A percentile compares a stretch with the other conserved stretches of the same genome.
phyloP scores from a whole-genome alignment of 2,113 vertebrate species.

The Bubo scandiacus region DNA sequence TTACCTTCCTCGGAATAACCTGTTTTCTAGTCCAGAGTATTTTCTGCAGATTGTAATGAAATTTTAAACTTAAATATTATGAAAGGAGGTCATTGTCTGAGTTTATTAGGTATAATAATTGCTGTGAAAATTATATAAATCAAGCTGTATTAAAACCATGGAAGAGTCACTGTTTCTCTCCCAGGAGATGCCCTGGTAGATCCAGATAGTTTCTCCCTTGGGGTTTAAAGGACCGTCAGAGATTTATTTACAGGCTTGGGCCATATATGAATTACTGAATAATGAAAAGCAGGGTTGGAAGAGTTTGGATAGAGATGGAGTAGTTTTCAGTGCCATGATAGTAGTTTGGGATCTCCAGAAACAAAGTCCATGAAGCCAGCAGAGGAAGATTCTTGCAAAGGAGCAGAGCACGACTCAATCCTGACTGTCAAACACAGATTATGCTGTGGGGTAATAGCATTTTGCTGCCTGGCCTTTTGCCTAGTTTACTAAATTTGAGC shows the following conservation, averaged over 20 bases:
- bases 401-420: neutral
- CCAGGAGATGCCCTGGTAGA: neutral
- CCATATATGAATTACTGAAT: neutral
- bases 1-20: neutral
- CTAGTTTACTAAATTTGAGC: neutral
- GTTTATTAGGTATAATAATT: neutral
- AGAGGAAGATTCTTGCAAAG: neutral
- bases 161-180: neutral
- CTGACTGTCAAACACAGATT: neutral
- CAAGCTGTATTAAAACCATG: neutral
- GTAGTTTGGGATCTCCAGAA: neutral
- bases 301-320: neutral
- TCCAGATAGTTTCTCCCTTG: neutral
- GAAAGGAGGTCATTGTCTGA: neutral
- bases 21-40: neutral
- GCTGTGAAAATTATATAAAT: neutral
- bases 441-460: neutral
- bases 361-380: rapidly evolving
- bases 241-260: neutral
- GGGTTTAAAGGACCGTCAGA: neutral
- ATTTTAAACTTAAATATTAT: neutral
- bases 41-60: neutral
- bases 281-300: neutral
- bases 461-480: neutral
- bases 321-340: neutral